Evolutionary conservation across 1,140 invertebrate genomes (phyloP), one percentile per base, ranked within the genome.

Genomic region (Latrodectus geometricus): DNA sequence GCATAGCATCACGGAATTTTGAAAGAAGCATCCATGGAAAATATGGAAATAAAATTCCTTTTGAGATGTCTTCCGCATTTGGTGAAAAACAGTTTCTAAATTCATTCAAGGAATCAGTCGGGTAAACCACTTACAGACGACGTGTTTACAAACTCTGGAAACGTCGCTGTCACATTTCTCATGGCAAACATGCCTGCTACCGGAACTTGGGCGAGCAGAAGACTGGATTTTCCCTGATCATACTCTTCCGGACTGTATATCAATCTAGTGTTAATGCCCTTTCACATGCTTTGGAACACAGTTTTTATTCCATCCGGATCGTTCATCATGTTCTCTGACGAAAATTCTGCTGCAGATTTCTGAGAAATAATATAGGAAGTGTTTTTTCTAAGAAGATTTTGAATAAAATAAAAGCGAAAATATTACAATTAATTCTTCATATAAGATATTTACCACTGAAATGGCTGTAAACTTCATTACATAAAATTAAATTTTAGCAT

Each of bases 251-350:
- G 77, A 9, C n/a, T 12, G 61, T 79, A 68, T 68, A 79, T 79
- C 77, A 79, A 79, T 79, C 77, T 61, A 11, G 77, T 61, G 49
- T 68, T 79, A 79, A 70, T 79, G 77, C 65, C 49, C 65, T 76
- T 70, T 14, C 69, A 50, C 54, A 4, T 23, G 21, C 8, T 54
- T 21, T 61, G 20, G 20, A 69, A 12, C n/a, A 70, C 9, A 23
- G 54, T 61, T 8, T 61, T 61, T 61, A 8, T 2, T 17, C 17
- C 17, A 61, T 61, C 54, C 54, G 54, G 54, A 8, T 61, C 54
- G 54, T 61, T 61, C 17, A 61, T 61, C 54, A 61, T 61, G 3
- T 35, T 35, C 35, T 35, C 35, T 35, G 35, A 5, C 35, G 35
- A 35, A 35, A 1, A 35, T 35, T 35, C 35, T 35, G 35, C 35